These are phyloP conservation scores for Loris lydekkerianus DNA, from an alignment of 2,797 vertebrate genomes.

Conservation along the genomic window DNA sequence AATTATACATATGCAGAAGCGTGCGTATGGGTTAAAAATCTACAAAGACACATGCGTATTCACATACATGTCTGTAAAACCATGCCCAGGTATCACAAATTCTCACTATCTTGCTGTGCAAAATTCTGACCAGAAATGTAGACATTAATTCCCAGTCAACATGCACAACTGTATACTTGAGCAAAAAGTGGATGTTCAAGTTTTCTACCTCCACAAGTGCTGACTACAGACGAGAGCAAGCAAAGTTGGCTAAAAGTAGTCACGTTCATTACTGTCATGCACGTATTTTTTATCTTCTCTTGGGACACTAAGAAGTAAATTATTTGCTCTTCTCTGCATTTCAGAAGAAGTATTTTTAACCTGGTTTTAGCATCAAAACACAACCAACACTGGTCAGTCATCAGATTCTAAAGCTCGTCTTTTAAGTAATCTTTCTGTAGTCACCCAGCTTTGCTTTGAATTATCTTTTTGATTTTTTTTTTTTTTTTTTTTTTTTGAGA, in stretches of 20 bases:
- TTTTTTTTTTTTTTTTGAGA: too few relatives aligned
- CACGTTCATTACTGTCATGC: neutral
- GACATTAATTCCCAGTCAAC: neutral
- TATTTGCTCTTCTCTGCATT: neutral
- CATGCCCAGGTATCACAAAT: neutral
- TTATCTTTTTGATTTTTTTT: too few relatives aligned
- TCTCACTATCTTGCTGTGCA: neutral
- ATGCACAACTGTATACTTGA: neutral
- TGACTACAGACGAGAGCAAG: neutral
- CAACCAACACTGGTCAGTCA: neutral
- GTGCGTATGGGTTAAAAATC: too few relatives aligned
- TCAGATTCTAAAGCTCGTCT: neutral
- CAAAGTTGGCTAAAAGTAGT: neutral
- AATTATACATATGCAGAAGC: neutral
- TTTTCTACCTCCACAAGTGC: neutral
- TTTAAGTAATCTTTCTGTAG: neutral
- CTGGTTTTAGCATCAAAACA: neutral
- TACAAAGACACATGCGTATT: neutral
- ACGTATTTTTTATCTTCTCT: neutral
- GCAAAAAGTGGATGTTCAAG: neutral
- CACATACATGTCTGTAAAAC: neutral
- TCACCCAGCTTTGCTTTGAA: neutral
- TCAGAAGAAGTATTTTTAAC: neutral
- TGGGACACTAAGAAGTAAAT: neutral
- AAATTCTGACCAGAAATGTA: neutral